A percentile compares a stretch with the other conserved stretches of the same genome.
phyloP scores from a whole-genome alignment of 2,113 vertebrate species.

The Myrmecobius fasciatus region DNA sequence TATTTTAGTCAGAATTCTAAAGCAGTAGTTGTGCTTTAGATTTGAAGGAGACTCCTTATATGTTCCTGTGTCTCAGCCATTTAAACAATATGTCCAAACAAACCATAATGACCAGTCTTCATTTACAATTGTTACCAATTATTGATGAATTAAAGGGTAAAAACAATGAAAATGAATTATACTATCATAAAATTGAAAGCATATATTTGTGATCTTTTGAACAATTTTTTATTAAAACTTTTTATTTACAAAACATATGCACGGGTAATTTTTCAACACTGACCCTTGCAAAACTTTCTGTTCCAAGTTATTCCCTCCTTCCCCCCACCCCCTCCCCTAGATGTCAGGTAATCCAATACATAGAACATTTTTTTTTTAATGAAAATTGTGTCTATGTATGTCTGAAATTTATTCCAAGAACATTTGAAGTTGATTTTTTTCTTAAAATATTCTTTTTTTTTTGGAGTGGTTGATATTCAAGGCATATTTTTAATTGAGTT shows the following conservation, averaged over 20 bases:
- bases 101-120: constrained; percentile 20
- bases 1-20: not conserved
- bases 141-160: constrained; percentile 23
- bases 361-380: constrained; percentile 1
- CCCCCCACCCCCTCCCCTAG: too few species aligned
- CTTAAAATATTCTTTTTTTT: constrained; percentile 3
- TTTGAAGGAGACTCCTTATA: not conserved
- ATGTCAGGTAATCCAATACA: too few species aligned
- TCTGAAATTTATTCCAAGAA: constrained; percentile 33
- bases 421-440: not conserved
- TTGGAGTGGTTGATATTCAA: not conserved
- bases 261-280: too few species aligned
- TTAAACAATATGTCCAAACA: constrained; percentile 12
- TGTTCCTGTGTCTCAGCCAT: not conserved
- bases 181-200: not conserved
- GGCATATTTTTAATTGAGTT: constrained; percentile 35
- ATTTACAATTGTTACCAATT: constrained; percentile 18
- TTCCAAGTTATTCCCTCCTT: too few species aligned
- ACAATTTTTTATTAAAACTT: constrained; percentile 38
- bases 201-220: constrained; percentile 21
- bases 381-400: not conserved
- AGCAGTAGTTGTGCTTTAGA: constrained; percentile 1
- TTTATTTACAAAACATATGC: too few species aligned
- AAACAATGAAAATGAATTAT: constrained; percentile 50
- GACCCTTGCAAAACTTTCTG: too few species aligned